Percentiles rank a stretch among this genome's conserved stretches.
Evolutionary conservation across 1,140 invertebrate species (phyloP).

Genomic region (Bombus cullumanus): DNA sequence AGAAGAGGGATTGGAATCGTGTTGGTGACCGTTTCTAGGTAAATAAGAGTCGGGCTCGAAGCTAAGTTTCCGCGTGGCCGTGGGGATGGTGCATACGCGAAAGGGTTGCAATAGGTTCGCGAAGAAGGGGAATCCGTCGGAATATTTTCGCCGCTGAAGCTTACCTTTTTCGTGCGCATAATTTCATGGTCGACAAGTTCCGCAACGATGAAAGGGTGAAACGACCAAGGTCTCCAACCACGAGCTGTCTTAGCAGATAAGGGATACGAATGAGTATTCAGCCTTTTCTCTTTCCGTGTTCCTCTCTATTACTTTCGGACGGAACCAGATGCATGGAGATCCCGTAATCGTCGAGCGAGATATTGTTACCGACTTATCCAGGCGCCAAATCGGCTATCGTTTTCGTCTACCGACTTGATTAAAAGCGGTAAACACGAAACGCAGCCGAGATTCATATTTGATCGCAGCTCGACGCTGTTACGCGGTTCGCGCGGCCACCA

Average conservation of each 20-base stretch:
- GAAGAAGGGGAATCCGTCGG: background rate
- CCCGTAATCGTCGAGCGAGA: background rate
- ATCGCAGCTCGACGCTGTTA: slow-evolving; percentile 54
- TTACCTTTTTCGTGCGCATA: slow-evolving; percentile 38
- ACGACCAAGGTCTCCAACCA: slow-evolving; percentile 14
- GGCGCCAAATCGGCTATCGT: no score
- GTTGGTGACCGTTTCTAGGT: slow-evolving; percentile 42
- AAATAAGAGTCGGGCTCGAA: slow-evolving; percentile 56
- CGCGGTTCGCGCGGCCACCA: slow-evolving; percentile 10
- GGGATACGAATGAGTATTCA: slow-evolving; percentile 3
- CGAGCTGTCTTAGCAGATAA: slow-evolving; percentile 14
- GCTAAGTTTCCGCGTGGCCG: slow-evolving; percentile 50
- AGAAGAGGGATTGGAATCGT: background rate
- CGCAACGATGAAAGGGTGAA: slow-evolving; percentile 34
- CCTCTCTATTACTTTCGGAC: background rate
- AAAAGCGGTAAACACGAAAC: slow-evolving; percentile 13
- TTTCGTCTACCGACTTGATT: background rate
- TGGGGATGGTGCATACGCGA: background rate
- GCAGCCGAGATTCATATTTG: slow-evolving; percentile 50
- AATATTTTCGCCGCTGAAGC: slow-evolving; percentile 32
- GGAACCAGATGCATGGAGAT: background rate
- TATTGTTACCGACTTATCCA: background rate
- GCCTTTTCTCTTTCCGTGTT: background rate
- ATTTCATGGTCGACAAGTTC: slow-evolving; percentile 48
- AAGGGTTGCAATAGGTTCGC: background rate